Conservation (phyloP, 2,888 invertebrate genomes). For the Scrobipalpa atriplicella region DNA sequence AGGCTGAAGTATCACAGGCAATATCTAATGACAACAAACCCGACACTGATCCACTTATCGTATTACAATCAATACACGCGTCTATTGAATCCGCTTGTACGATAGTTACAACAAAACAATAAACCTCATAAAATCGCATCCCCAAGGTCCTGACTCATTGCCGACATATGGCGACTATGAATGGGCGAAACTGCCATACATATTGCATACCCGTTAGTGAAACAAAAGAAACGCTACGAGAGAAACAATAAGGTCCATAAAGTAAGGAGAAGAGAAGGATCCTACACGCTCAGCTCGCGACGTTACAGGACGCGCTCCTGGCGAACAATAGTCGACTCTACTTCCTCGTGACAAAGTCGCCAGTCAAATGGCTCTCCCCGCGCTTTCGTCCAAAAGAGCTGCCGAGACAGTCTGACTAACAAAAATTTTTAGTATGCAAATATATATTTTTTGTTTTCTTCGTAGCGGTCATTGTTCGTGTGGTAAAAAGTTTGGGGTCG, state of each 20-base stretch:
- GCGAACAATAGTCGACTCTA: constrained; percentile 10
- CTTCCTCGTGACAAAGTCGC: not conserved
- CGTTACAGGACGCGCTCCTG: not conserved
- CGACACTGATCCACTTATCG: not conserved
- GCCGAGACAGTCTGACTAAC: constrained; percentile 36
- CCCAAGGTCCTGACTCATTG: constrained; percentile 43
- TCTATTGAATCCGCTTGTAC: constrained; percentile 2
- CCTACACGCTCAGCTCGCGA: not conserved
- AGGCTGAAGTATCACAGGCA: not conserved
- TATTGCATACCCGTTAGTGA: constrained; percentile 28
- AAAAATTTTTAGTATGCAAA: constrained; percentile 36
- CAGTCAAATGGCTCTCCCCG: not conserved
- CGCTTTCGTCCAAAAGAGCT: constrained; percentile 11
- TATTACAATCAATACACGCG: constrained; percentile 13
- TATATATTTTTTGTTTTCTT: constrained; percentile 39
- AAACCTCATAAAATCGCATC: constrained; percentile 40
- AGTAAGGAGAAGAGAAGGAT: not conserved
- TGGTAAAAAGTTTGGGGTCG: constrained; percentile 24
- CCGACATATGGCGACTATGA: constrained; percentile 40
- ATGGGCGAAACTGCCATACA: constrained; percentile 36
- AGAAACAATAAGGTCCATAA: constrained; percentile 36
- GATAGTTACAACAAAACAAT: constrained; percentile 37
- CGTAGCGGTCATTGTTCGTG: constrained; percentile 40
- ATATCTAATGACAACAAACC: constrained; percentile 5
- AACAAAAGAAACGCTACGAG: constrained; percentile 36